phyloP scores from a whole-genome alignment of 2,797 vertebrate genomes.

The Xiphorhynchus erythropygius region DNA sequence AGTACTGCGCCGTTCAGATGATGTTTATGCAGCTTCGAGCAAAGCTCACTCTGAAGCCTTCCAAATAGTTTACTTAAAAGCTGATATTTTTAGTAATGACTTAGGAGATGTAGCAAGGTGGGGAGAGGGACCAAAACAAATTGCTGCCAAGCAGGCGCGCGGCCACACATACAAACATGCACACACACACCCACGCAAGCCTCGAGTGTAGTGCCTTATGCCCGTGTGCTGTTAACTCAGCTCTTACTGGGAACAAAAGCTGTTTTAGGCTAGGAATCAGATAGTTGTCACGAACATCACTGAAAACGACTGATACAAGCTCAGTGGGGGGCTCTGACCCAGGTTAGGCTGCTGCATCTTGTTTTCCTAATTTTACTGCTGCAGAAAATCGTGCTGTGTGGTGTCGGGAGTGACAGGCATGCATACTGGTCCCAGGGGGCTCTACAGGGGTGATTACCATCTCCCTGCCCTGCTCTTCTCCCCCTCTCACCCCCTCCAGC shows the following conservation, averaged over 20 bases:
- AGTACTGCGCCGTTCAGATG: neutral
- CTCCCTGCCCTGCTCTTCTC: neutral
- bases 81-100: constrained; percentile 37
- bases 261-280: neutral
- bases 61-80: constrained; percentile 45
- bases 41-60: constrained; percentile 35
- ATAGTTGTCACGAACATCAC: neutral
- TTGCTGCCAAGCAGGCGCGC: neutral
- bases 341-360: constrained; percentile 20
- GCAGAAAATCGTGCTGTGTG: neutral
- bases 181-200: neutral
- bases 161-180: neutral
- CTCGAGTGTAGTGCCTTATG: neutral
- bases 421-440: neutral
- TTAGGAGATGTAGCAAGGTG: constrained; percentile 35
- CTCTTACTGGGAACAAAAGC: constrained; percentile 38
- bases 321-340: neutral
- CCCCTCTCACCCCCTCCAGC: neutral
- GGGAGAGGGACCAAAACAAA: constrained; percentile 33
- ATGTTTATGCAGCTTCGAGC: constrained; percentile 53
- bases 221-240: neutral
- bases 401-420: neutral
- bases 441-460: accelerated
- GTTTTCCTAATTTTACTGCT: constrained; percentile 22
- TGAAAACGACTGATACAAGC: neutral